Conservation (phyloP, 2,113 vertebrate species). For the Kryptolebias marmoratus region DNA sequence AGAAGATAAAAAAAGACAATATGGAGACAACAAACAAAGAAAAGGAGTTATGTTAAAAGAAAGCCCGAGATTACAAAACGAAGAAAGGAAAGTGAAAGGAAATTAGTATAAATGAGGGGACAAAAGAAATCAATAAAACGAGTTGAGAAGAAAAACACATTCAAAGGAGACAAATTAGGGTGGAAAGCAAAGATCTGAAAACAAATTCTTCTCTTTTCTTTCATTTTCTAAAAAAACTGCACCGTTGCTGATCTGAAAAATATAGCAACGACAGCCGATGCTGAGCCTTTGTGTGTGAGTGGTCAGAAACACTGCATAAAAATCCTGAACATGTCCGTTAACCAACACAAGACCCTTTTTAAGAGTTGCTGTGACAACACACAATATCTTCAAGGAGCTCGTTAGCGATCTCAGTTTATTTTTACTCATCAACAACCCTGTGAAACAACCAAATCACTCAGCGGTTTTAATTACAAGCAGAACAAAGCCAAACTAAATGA, state of each 20-base stretch:
- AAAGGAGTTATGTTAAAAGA: no score
- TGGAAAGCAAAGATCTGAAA: constrained; percentile 58
- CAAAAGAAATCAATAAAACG: not conserved
- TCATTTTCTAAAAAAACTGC: constrained; percentile 36
- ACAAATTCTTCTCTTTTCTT: constrained; percentile 49
- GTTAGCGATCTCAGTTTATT: constrained; percentile 24
- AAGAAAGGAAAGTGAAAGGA: not conserved
- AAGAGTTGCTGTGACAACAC: constrained; percentile 29
- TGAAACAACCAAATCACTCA: not conserved
- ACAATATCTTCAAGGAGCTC: constrained; percentile 3
- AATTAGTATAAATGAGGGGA: not conserved
- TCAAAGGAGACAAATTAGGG: constrained; percentile 25
- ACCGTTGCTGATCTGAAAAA: constrained; percentile 42
- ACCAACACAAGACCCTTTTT: not conserved
- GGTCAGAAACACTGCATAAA: constrained; percentile 31
- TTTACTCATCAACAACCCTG: not conserved
- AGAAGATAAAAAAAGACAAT: not conserved
- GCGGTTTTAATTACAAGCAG: not conserved
- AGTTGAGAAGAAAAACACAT: constrained; percentile 8
- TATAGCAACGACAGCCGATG: constrained; percentile 34
- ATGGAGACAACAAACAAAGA: not conserved
- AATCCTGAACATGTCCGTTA: constrained; percentile 25
- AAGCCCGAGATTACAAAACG: not conserved
- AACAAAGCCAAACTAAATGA: no score
- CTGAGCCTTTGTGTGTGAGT: constrained; percentile 15